Base-by-base conservation (phyloP, 2,113 vertebrate species). In the Cinclus cinclus region DNA sequence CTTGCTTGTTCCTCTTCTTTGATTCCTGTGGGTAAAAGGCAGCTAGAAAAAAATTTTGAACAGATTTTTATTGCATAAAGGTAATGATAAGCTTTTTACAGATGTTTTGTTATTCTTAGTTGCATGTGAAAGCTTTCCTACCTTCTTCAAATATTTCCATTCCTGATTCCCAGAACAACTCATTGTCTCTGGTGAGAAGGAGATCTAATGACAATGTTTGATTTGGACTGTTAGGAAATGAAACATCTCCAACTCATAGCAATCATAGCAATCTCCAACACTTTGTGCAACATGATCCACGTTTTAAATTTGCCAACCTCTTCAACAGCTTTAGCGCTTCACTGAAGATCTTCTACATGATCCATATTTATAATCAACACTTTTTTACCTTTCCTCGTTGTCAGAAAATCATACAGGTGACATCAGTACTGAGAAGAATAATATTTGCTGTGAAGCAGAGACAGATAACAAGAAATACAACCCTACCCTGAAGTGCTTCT, bases 381-480 rank as follows among this genome's bases (percentile, higher is more conserved):
- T 17, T 23, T 8, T 73, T 76, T 88, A 9, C 44, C 30, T 87
- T 93, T 64, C 37, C 19, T 25, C 6, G 88, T 81, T 20, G 24
- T 70, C 30, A 59, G 60, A 42, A 70, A 42, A 47, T 6, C 5
- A 5, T 30, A 11, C 1, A 0, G 8, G 0, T 19, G 4, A 4
- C 35, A 15, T 6, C 39, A 7, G 0, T 24, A 20, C 8, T 35
- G 30, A 46, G 56, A 6, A 37, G 69, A 41, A 17, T 3, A 56
- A 16, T 27, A 30, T 24, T 53, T 97, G 95, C 68, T 97, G 96
- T 23, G 6, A 16, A 39, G n/a, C 27, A 31, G 3, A 67, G 13
- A 58, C 2, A 33, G 0, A 50, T 5, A 0, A 0, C 9, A 23
- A 6, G 0, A 2, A 5, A 2, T 1, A 1, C 25, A 33, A 2